Percentiles rank a stretch among this genome's conserved stretches.
These are phyloP conservation scores for Phrynosoma blainvillii DNA, from an alignment of 2,113 vertebrate species.

Conservation along the genomic window DNA sequence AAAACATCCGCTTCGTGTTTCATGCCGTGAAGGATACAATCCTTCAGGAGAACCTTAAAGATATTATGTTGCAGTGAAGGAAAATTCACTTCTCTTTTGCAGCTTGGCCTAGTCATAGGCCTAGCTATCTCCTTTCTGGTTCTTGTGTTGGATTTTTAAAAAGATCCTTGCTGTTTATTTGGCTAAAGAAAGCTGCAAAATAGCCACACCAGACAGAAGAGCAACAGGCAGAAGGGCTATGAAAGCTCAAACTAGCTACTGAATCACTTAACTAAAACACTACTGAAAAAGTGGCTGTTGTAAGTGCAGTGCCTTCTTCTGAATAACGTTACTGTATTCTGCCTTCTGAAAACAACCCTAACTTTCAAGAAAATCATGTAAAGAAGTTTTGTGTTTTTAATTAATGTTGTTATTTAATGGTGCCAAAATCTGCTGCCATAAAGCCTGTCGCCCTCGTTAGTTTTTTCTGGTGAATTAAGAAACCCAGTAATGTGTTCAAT, in stretches of 20 bases:
- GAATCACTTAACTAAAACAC: constrained; percentile 73
- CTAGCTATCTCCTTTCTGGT: constrained; percentile 44
- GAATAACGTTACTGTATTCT: constrained; percentile 57
- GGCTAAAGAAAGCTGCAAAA: constrained; percentile 64
- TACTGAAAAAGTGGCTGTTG: constrained; percentile 68
- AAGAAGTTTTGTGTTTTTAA: constrained; percentile 29
- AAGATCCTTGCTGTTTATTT: constrained; percentile 43
- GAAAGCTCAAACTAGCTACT: constrained; percentile 69
- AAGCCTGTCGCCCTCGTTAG: constrained; percentile 56
- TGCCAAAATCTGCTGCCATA: constrained; percentile 16
- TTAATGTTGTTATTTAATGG: constrained; percentile 35
- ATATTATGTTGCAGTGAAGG: constrained; percentile 97
- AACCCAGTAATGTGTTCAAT: constrained; percentile 36
- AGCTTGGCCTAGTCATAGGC: constrained; percentile 12
- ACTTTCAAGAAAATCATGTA: constrained; percentile 31
- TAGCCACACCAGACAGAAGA: constrained; percentile 61
- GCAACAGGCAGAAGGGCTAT: constrained; percentile 52
- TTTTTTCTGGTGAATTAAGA: constrained; percentile 50
- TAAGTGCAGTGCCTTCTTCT: constrained; percentile 52
- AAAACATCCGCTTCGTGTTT: constrained; percentile 97
- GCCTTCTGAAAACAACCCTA: constrained; percentile 40
- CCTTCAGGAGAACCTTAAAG: constrained; percentile 96
- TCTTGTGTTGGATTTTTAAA: constrained; percentile 38
- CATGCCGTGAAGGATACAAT: constrained; percentile 98
- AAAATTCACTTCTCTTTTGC: neutral